A percentile compares a stretch with the other conserved stretches of the same genome.
Evolutionary conservation across 2,797 vertebrate species (phyloP).

Genomic region (Sternarchorhynchus goeldii): DNA sequence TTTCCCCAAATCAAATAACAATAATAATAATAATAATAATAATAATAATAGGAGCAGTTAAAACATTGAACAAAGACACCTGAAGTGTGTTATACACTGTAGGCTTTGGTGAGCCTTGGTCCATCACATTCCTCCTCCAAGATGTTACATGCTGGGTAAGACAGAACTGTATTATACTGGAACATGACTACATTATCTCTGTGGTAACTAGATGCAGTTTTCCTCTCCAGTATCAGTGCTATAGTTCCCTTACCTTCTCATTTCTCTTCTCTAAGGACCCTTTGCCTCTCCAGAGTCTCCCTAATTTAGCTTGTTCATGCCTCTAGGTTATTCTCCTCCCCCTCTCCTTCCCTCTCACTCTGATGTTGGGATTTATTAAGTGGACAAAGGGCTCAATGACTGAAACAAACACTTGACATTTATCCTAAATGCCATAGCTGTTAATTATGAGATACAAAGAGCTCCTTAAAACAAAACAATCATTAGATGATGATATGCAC

Average conservation of each 20-base stretch:
- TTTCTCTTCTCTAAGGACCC: constrained; percentile 32
- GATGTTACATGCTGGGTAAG: constrained; percentile 36
- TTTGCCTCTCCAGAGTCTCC: not conserved
- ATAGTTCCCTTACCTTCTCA: constrained; percentile 34
- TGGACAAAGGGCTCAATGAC: constrained; percentile 40
- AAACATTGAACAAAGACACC: constrained; percentile 17
- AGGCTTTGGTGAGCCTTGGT: constrained; percentile 39
- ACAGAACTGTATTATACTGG: constrained; percentile 45
- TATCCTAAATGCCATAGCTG: constrained; percentile 51
- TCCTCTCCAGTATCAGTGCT: constrained; percentile 32
- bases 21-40: constrained; percentile 25
- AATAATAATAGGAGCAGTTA: constrained; percentile 28
- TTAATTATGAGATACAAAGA: constrained; percentile 40
- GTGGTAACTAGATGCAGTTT: constrained; percentile 41
- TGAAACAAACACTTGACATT: constrained; percentile 54
- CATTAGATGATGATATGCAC: constrained; percentile 35
- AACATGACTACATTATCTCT: constrained; percentile 46
- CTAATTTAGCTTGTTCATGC: not conserved
- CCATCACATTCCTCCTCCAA: constrained; percentile 33
- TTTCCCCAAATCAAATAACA: not conserved
- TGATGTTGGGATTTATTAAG: constrained; percentile 39
- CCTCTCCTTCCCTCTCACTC: constrained; percentile 6
- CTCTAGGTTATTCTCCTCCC: not conserved
- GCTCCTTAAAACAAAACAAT: constrained; percentile 38
- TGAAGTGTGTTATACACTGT: constrained; percentile 44